A percentile compares a stretch with the other conserved stretches of the same genome.
Conservation (phyloP, 2,888 invertebrate genomes). For the Clepsis dumicolana region DNA sequence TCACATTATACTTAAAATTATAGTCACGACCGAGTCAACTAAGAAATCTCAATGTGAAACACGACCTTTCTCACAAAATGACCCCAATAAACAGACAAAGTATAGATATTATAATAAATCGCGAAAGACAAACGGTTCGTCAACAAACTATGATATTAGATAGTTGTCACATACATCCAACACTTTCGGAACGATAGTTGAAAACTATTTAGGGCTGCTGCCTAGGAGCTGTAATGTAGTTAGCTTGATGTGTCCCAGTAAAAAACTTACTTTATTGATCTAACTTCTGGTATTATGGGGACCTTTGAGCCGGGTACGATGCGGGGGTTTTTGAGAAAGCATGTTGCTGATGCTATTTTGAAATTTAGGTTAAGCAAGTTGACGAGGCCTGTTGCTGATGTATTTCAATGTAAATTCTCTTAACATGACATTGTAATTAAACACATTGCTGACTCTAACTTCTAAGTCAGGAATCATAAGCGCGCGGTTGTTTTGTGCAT, state of each 20-base stretch:
- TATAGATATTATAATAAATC: slow-evolving; percentile 40
- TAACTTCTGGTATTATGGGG: too few relatives aligned
- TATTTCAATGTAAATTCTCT: too few relatives aligned
- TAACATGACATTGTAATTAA: too few relatives aligned
- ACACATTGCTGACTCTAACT: too few relatives aligned
- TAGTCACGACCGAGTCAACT: slow-evolving; percentile 2
- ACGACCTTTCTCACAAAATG: slow-evolving; percentile 3
- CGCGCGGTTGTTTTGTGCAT: too few relatives aligned
- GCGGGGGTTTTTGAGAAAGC: too few relatives aligned
- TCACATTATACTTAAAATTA: background rate
- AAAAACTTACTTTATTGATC: too few relatives aligned
- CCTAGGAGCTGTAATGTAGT: background rate
- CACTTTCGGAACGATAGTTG: slow-evolving; percentile 35
- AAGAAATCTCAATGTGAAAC: background rate
- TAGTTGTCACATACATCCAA: slow-evolving; percentile 34
- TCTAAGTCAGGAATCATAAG: too few relatives aligned
- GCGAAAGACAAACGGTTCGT: slow-evolving; percentile 35
- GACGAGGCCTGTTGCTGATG: too few relatives aligned
- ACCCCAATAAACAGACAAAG: slow-evolving; percentile 10
- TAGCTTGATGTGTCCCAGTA: background rate
- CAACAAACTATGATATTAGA: slow-evolving; percentile 36
- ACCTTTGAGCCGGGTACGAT: too few relatives aligned
- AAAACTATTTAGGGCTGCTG: slow-evolving; percentile 33
- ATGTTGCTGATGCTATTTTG: too few relatives aligned
- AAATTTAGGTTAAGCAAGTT: too few relatives aligned